Conservation (phyloP, 2,888 invertebrate species). For the Thecocarcelia acutangulata region DNA sequence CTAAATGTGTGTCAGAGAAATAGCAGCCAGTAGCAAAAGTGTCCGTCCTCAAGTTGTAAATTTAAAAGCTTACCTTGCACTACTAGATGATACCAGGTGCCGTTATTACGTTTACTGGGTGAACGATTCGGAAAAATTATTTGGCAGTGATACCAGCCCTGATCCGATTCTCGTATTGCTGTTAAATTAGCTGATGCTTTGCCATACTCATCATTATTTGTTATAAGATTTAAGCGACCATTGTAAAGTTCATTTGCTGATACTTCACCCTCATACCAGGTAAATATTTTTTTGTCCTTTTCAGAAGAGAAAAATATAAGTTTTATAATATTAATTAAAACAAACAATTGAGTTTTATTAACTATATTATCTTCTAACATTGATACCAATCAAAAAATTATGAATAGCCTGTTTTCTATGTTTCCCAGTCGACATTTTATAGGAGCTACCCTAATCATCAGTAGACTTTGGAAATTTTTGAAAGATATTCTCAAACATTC, state of each 20-base stretch:
- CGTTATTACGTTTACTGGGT: slow-evolving; percentile 92
- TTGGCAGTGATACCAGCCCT: slow-evolving; percentile 95
- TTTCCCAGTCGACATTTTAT: too few species aligned
- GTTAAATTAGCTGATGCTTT: slow-evolving; percentile 90
- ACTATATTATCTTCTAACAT: too few species aligned
- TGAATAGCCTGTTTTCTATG: too few species aligned
- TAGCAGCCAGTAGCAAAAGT: not conserved
- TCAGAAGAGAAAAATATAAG: slow-evolving; percentile 32
- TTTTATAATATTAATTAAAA: too few species aligned
- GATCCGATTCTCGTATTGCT: slow-evolving; percentile 92
- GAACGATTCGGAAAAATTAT: slow-evolving; percentile 93
- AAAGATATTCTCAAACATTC: too few species aligned
- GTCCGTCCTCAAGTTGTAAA: not conserved
- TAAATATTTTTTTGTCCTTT: slow-evolving; percentile 90
- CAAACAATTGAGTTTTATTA: too few species aligned
- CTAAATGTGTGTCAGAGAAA: not conserved
- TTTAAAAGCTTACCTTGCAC: slow-evolving; percentile 87
- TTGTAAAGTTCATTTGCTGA: slow-evolving; percentile 86
- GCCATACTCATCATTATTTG: slow-evolving; percentile 82
- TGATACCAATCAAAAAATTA: too few species aligned
- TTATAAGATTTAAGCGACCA: slow-evolving; percentile 87
- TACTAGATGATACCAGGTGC: slow-evolving; percentile 93
- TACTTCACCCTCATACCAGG: slow-evolving; percentile 89
- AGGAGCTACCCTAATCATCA: too few species aligned
- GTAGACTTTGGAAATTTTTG: too few species aligned